Evolutionary conservation across 2,113 vertebrate genomes (phyloP).

Genomic region (Dicaeum eximium): DNA sequence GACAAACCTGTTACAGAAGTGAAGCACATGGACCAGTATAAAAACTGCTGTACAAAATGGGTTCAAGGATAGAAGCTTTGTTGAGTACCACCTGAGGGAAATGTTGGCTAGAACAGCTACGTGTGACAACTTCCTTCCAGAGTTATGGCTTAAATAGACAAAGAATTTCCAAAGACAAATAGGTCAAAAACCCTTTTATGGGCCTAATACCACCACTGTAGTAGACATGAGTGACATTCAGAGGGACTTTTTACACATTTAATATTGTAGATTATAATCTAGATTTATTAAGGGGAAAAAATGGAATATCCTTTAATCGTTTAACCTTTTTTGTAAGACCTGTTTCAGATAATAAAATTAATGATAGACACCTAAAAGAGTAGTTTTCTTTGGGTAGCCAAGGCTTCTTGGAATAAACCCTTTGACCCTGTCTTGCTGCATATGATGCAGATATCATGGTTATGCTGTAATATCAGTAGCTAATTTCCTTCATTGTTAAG

Average conservation of each 20-base stretch:
- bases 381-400: not conserved
- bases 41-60: not conserved
- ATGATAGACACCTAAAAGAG: not conserved
- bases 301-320: not conserved
- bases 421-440: not conserved
- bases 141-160: not conserved
- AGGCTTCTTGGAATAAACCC: not conserved
- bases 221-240: not conserved
- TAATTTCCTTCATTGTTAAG: not conserved
- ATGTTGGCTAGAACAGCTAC: not conserved
- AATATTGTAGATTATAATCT: not conserved
- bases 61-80: not conserved
- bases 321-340: not conserved
- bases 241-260: not conserved
- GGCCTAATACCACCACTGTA: not conserved
- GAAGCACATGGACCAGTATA: not conserved
- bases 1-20: not conserved
- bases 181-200: not conserved
- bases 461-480: not conserved
- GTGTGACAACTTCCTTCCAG: not conserved
- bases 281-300: not conserved
- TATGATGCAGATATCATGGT: not conserved
- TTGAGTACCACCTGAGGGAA: not conserved
- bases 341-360: not conserved
- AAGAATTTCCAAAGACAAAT: not conserved